Evolutionary conservation across 2,888 invertebrate genomes (phyloP).

Genomic region (Campaea margaritaria): DNA sequence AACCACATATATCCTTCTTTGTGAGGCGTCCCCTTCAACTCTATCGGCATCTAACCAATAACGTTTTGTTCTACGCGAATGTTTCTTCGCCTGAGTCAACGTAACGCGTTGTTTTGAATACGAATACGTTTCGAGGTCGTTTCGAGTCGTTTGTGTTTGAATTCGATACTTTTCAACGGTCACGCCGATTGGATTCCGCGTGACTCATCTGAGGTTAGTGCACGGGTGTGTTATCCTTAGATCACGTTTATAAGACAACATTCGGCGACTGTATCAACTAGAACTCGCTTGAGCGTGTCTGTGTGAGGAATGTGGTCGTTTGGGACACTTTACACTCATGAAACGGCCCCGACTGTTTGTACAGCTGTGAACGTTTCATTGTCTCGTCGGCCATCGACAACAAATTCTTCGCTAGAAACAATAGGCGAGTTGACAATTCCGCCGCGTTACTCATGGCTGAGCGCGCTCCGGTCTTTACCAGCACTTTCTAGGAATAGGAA

Average conservation of each 20-base stretch:
- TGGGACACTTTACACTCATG: constrained; percentile 22
- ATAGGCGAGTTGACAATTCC: constrained; percentile 56
- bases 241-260: constrained; percentile 47
- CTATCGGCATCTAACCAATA: constrained; percentile 33
- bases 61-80: constrained; percentile 29
- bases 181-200: constrained; percentile 57
- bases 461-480: constrained; percentile 8
- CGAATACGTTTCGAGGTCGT: constrained; percentile 40
- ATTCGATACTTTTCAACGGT: constrained; percentile 60
- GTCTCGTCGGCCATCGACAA: constrained; percentile 57
- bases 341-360: constrained; percentile 50
- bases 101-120: constrained; percentile 39
- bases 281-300: constrained; percentile 11
- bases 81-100: constrained; percentile 32
- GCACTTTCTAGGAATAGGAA: constrained; percentile 45
- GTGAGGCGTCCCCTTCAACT: constrained; percentile 17
- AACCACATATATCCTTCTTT: constrained; percentile 33
- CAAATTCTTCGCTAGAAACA: constrained; percentile 66
- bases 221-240: constrained; percentile 53
- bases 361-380: constrained; percentile 66
- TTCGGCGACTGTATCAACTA: constrained; percentile 12
- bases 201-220: constrained; percentile 74
- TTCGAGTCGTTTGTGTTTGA: constrained; percentile 48
- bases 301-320: constrained; percentile 17
- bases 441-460: constrained; percentile 46